A percentile compares a stretch with the other conserved stretches of the same genome.
These are phyloP conservation scores for Bombus soroeensis DNA, from an alignment of 1,140 invertebrate species.

Conservation along the genomic window DNA sequence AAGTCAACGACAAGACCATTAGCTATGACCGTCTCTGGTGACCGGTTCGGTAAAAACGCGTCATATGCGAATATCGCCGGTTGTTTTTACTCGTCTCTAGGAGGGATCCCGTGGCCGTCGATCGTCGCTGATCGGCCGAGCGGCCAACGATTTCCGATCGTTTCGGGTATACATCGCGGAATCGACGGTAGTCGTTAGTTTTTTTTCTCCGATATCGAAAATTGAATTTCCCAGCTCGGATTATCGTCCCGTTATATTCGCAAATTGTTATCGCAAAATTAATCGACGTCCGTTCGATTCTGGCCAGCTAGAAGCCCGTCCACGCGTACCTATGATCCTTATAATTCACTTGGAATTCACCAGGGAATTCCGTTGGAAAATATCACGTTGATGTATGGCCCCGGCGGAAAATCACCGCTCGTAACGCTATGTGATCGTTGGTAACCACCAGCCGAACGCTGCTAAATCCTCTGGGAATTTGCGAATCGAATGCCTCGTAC, in stretches of 20 bases:
- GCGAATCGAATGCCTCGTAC: not conserved
- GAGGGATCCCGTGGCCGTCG: not conserved
- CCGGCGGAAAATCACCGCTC: constrained; percentile 21
- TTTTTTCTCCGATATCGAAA: constrained; percentile 14
- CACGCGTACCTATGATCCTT: constrained; percentile 13
- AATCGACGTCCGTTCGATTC: too few species aligned
- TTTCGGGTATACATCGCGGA: not conserved
- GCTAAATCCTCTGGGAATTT: not conserved
- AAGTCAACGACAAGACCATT: constrained; percentile 38
- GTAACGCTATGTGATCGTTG: not conserved
- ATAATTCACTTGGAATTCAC: constrained; percentile 39
- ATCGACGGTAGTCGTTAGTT: not conserved
- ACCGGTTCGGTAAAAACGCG: constrained; percentile 17
- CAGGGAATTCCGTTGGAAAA: constrained; percentile 24
- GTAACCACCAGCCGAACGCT: not conserved
- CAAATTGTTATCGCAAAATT: constrained; percentile 19
- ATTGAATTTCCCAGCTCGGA: constrained; percentile 17
- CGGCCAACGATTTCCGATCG: not conserved
- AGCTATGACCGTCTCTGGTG: not conserved
- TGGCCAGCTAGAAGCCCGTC: not conserved
- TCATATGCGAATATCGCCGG: constrained; percentile 17
- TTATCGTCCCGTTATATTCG: constrained; percentile 6
- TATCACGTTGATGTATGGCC: not conserved
- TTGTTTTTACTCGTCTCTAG: too few species aligned
- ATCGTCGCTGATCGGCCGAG: not conserved